A percentile compares a stretch with the other conserved stretches of the same genome.
phyloP scores from a whole-genome alignment of 2,113 vertebrate species.

The Heterotilapia buettikoferi region DNA sequence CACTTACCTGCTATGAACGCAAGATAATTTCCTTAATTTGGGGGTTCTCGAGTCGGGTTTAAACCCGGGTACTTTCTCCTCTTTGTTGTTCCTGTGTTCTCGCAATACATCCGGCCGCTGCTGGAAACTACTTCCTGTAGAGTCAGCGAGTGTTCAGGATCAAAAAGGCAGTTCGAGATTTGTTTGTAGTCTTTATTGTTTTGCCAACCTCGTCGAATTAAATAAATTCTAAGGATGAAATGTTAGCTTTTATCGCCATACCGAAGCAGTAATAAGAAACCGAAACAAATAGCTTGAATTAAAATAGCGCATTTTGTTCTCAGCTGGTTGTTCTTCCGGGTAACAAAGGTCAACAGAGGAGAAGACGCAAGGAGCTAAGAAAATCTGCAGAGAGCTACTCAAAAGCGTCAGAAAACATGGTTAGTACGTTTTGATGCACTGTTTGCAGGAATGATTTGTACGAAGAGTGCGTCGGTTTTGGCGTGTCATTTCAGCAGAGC shows the following conservation, averaged over 20 bases:
- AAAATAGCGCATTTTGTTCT: not conserved
- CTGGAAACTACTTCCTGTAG: constrained; percentile 6
- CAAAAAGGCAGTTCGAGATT: not conserved
- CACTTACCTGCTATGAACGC: constrained; percentile 1
- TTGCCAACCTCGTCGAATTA: not conserved
- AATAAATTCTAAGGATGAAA: not conserved
- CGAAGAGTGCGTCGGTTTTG: not conserved
- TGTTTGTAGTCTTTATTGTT: not conserved
- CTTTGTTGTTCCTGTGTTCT: constrained; percentile 61
- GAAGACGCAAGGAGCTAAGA: not conserved
- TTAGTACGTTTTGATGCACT: not conserved
- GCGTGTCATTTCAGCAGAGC: not conserved
- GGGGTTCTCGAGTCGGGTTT: not conserved
- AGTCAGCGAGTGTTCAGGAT: not conserved
- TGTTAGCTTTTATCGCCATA: not conserved
- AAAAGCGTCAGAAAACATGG: constrained; percentile 28
- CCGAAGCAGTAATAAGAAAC: not conserved
- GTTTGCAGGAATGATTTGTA: rapidly evolving
- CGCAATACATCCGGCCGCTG: constrained; percentile 41
- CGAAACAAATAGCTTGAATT: not conserved
- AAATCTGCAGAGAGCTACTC: not conserved
- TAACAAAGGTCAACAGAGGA: constrained; percentile 7
- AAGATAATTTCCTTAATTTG: not conserved
- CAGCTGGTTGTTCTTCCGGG: constrained; percentile 43
- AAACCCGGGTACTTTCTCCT: constrained; percentile 37